Conservation (phyloP, 2,113 vertebrate species). For the Chunga burmeisteri region DNA sequence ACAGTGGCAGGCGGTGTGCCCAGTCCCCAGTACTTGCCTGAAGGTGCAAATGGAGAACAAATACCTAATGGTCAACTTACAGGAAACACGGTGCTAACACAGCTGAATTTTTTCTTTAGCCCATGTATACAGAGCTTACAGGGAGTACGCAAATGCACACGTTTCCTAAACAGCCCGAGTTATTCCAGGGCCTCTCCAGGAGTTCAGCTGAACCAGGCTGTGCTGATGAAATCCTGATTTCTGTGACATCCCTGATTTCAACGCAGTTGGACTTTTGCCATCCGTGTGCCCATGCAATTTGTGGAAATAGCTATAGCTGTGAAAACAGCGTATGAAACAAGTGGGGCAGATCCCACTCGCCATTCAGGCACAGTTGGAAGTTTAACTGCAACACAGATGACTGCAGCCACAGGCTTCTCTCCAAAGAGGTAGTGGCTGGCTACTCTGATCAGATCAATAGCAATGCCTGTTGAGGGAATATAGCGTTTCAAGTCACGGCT, state of each 20-base stretch:
- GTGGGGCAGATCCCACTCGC: neutral
- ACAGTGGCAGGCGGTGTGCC: too few relatives aligned
- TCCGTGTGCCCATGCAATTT: neutral
- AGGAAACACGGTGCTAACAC: neutral
- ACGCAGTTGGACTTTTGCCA: neutral
- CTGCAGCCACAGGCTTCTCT: neutral
- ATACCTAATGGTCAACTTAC: neutral
- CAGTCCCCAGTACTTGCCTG: neutral
- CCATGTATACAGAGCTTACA: too few relatives aligned
- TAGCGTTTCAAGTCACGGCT: neutral
- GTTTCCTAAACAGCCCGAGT: neutral
- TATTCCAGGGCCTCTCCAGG: neutral
- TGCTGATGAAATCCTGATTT: neutral
- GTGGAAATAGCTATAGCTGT: neutral
- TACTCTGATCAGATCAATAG: neutral
- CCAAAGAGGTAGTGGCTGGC: neutral
- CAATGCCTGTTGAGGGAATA: neutral
- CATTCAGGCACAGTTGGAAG: neutral
- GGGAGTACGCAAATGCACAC: neutral
- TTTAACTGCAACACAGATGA: neutral
- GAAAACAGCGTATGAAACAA: neutral
- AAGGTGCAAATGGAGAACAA: neutral
- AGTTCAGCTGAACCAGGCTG: neutral
- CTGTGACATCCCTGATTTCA: neutral
- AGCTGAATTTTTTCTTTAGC: neutral